These are phyloP conservation scores for Luidia sarsii DNA, from an alignment of 53 echinoderm and acorn worm genomes.

Conservation along the genomic window DNA sequence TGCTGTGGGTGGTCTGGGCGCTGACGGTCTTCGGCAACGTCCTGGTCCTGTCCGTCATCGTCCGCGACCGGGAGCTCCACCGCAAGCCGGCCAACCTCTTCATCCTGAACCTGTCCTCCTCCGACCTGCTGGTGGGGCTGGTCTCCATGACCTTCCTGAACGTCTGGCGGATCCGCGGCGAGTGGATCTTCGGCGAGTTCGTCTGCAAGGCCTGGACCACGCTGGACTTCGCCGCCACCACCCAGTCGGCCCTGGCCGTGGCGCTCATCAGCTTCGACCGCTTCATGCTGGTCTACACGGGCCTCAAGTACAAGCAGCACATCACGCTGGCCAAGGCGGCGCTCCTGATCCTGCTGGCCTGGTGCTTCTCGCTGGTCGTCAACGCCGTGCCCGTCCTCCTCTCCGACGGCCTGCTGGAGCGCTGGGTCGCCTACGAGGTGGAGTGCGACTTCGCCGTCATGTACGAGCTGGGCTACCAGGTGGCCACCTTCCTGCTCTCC, in stretches of 20 bases:
- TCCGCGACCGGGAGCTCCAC: constrained; percentile 22
- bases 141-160: constrained; percentile 57
- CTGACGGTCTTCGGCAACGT: constrained; percentile 42
- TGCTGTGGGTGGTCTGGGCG: constrained; percentile 34
- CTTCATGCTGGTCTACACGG: constrained; percentile 55
- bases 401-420: constrained; percentile 22
- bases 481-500: constrained; percentile 13
- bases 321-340: constrained; percentile 35
- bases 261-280: constrained; percentile 58
- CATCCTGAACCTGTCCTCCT: constrained; percentile 47
- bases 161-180: constrained; percentile 12
- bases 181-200: constrained; percentile 62
- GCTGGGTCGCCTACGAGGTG: constrained; percentile 27
- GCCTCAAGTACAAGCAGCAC: constrained; percentile 57
- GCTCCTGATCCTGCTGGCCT: constrained; percentile 25
- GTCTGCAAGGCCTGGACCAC: constrained; percentile 50
- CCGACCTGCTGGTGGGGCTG: constrained; percentile 57
- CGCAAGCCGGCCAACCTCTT: constrained; percentile 48
- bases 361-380: constrained; percentile 22
- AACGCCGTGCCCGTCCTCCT: constrained; percentile 38
- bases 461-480: constrained; percentile 42
- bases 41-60: constrained; percentile 45
- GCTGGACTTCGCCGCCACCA: constrained; percentile 44
- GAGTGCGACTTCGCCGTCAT: constrained; percentile 47
- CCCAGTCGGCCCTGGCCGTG: constrained; percentile 62